phyloP scores from a whole-genome alignment of 2,797 vertebrate species.

The Masticophis lateralis region DNA sequence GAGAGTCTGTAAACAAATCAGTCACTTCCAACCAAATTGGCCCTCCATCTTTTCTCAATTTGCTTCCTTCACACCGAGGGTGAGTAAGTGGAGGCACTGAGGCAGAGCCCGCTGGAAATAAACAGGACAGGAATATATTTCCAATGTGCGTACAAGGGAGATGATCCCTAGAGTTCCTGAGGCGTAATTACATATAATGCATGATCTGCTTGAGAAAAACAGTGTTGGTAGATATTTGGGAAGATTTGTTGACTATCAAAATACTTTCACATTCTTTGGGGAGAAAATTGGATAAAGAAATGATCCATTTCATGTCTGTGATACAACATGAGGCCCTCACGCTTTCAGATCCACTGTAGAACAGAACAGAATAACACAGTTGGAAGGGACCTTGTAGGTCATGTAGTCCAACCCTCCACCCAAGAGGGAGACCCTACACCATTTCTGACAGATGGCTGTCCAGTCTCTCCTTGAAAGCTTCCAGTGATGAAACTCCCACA shows the following conservation, averaged over 20 bases:
- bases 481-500: no score
- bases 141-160: no score
- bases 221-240: no score
- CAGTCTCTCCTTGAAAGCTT: no score
- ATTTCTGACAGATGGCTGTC: no score
- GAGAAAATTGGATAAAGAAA: background rate
- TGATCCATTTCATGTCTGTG: background rate
- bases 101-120: background rate
- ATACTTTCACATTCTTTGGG: background rate
- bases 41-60: background rate
- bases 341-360: background rate
- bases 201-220: background rate
- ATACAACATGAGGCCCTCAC: background rate
- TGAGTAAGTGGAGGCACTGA: background rate
- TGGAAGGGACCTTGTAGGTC: no score
- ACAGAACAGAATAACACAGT: no score
- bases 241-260: background rate
- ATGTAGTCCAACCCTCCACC: no score
- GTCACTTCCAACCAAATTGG: background rate
- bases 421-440: no score
- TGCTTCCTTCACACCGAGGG: background rate
- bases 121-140: background rate
- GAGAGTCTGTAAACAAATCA: background rate
- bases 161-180: background rate
- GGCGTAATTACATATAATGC: background rate